Percentiles rank a stretch among this genome's conserved stretches.
Evolutionary conservation across 2,113 vertebrate species (phyloP).

Genomic region (Thinocorus orbignyianus): DNA sequence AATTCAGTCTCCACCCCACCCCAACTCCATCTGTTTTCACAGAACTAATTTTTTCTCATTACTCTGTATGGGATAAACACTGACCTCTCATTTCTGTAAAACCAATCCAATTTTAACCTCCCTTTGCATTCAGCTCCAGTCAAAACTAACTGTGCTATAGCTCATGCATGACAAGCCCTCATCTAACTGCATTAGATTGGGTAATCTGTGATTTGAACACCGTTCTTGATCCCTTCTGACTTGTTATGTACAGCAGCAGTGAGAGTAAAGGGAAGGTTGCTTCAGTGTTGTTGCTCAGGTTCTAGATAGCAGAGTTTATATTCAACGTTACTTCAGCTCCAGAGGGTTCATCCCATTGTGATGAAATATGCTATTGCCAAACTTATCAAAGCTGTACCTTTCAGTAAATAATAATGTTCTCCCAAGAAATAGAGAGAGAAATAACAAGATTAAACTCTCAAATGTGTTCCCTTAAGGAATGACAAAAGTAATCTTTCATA

Average conservation of each 20-base stretch:
- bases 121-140: background rate
- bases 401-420: background rate
- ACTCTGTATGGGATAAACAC: background rate
- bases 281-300: background rate
- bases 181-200: background rate
- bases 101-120: background rate
- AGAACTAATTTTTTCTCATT: background rate
- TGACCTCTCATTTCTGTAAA: background rate
- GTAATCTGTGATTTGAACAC: background rate
- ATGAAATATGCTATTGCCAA: background rate
- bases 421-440: background rate
- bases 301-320: background rate
- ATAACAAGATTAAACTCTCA: background rate
- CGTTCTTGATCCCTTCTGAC: background rate
- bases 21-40: background rate
- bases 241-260: background rate
- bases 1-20: background rate
- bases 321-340: background rate
- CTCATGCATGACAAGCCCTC: background rate
- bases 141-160: background rate
- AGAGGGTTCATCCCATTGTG: background rate
- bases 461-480: background rate
- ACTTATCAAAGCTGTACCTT: background rate
- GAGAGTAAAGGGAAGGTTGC: background rate
- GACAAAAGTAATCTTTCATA: background rate